These are phyloP conservation scores for Notocelia uddmanniana DNA, from an alignment of 2,888 invertebrate genomes.

Conservation along the genomic window DNA sequence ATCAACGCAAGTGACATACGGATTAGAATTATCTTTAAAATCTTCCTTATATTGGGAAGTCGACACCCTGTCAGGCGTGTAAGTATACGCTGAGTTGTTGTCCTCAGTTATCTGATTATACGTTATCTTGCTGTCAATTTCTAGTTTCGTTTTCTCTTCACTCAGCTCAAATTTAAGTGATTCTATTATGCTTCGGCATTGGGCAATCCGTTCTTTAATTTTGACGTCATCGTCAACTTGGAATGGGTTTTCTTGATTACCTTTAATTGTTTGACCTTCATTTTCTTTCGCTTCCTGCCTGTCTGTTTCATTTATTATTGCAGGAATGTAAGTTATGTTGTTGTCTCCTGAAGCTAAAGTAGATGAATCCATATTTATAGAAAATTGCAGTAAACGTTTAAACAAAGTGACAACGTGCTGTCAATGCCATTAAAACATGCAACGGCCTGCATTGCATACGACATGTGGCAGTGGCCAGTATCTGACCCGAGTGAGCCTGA, in stretches of 20 bases:
- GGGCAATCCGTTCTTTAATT: slow-evolving; percentile 73
- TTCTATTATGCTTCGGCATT: slow-evolving; percentile 74
- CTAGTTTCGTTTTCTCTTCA: slow-evolving; percentile 72
- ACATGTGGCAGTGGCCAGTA: slow-evolving; percentile 4
- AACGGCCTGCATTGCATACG: neutral
- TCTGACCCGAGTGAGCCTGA: too few species aligned
- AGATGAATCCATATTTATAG: slow-evolving; percentile 34
- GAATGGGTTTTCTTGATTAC: slow-evolving; percentile 54
- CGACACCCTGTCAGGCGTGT: slow-evolving; percentile 49
- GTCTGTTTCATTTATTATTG: slow-evolving; percentile 19
- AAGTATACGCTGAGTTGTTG: slow-evolving; percentile 36
- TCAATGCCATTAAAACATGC: slow-evolving; percentile 18
- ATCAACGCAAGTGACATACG: slow-evolving; percentile 66
- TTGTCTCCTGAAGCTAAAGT: slow-evolving; percentile 43
- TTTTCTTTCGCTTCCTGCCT: slow-evolving; percentile 14
- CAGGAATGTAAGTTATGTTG: slow-evolving; percentile 10
- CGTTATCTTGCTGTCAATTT: slow-evolving; percentile 58
- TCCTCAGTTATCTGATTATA: slow-evolving; percentile 46
- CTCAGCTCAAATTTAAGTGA: slow-evolving; percentile 73
- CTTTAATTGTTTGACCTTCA: slow-evolving; percentile 19
- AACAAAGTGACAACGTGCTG: slow-evolving; percentile 27
- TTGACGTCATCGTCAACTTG: slow-evolving; percentile 67
- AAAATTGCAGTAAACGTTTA: slow-evolving; percentile 18
- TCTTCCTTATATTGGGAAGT: slow-evolving; percentile 51
- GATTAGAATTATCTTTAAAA: slow-evolving; percentile 51